phyloP scores from a whole-genome alignment of 2,113 vertebrate genomes.

The Trogon melanurus region DNA sequence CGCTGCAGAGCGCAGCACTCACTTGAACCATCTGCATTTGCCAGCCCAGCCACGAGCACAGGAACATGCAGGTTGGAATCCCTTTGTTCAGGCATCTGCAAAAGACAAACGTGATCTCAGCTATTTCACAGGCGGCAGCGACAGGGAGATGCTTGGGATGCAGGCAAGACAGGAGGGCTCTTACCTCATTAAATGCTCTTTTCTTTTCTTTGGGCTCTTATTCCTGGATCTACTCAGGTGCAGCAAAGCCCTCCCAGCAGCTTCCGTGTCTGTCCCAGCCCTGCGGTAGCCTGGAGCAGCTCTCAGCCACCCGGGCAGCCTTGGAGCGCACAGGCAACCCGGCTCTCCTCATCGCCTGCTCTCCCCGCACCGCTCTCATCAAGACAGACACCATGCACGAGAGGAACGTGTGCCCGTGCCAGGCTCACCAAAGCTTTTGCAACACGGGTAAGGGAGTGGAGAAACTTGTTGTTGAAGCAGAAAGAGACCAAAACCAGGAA shows the following conservation, averaged over 20 bases:
- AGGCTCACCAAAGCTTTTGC: neutral
- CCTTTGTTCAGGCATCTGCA: conserved; percentile 25
- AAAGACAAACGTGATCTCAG: neutral
- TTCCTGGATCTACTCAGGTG: neutral
- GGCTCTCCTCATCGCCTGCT: neutral
- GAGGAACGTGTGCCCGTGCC: neutral
- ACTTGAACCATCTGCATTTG: neutral
- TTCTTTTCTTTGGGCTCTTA: neutral
- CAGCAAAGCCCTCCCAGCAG: neutral
- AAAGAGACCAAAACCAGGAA: neutral
- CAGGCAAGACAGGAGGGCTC: neutral
- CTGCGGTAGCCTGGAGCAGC: neutral
- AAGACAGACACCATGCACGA: neutral
- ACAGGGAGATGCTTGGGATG: neutral
- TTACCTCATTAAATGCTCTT: neutral
- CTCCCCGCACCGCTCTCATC: neutral
- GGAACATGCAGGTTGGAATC: conserved; percentile 6
- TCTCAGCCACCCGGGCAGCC: neutral
- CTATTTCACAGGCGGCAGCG: neutral
- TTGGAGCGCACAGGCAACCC: rapidly evolving
- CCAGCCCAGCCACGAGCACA: conserved; percentile 10
- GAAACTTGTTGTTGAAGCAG: neutral
- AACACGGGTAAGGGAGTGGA: rapidly evolving
- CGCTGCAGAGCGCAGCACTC: neutral
- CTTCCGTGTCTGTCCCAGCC: neutral